phyloP scores from a whole-genome alignment of 2,113 vertebrate genomes.

The Sisor rabdophorus region DNA sequence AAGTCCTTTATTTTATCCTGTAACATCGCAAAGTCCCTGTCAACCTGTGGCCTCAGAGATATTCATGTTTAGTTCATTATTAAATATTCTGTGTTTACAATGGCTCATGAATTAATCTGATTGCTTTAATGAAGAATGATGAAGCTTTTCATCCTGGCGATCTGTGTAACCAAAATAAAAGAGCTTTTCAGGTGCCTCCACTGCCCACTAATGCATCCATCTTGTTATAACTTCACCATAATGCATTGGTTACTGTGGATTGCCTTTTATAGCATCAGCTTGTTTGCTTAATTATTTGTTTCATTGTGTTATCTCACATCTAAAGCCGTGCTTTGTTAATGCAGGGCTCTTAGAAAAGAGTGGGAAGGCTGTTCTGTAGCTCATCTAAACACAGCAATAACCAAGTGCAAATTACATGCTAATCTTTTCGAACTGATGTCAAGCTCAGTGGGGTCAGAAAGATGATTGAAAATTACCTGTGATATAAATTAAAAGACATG shows the following conservation, averaged over 20 bases:
- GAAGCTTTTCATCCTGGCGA: conserved; percentile 63
- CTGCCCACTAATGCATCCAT: conserved; percentile 64
- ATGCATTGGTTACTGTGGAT: conserved; percentile 58
- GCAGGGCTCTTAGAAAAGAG: conserved; percentile 22
- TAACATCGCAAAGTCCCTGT: conserved; percentile 11
- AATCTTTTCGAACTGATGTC: conserved; percentile 10
- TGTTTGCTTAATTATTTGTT: conserved; percentile 70
- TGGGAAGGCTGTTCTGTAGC: neutral
- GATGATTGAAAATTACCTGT: no score
- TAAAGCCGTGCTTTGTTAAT: conserved; percentile 51
- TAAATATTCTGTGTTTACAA: conserved; percentile 29
- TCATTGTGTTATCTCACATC: conserved; percentile 69
- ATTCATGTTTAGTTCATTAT: conserved; percentile 41
- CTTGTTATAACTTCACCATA: conserved; percentile 74
- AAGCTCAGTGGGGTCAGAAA: neutral
- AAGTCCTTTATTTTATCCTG: neutral
- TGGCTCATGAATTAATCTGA: conserved; percentile 51
- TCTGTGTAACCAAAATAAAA: conserved; percentile 62
- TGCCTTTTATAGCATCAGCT: conserved; percentile 64
- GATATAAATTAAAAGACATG: no score
- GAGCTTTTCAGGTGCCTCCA: conserved; percentile 58
- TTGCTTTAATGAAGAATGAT: conserved; percentile 63
- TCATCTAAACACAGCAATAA: neutral
- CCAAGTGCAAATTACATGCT: neutral
- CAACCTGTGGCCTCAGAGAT: conserved; percentile 11